Percentiles rank a stretch among this genome's conserved stretches.
phyloP scores from a whole-genome alignment of 2,888 invertebrate genomes.

The Ectemnius lituratus region DNA sequence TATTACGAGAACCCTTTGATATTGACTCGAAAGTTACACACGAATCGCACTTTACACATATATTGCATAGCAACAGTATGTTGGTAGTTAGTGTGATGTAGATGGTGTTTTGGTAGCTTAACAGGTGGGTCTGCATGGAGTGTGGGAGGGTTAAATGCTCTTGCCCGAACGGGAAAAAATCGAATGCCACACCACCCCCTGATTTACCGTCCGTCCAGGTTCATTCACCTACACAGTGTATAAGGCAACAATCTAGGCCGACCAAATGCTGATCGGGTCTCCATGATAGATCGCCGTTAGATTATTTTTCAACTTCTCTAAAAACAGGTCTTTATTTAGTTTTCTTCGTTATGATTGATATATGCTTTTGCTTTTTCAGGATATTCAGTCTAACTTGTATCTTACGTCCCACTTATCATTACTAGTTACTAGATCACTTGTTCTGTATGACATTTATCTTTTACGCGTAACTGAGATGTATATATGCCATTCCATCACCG shows the following conservation, averaged over 20 bases:
- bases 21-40: slow-evolving; percentile 7
- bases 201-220: slow-evolving; percentile 65
- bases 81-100: slow-evolving; percentile 74
- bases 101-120: slow-evolving; percentile 84
- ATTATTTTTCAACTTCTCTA: slow-evolving; percentile 57
- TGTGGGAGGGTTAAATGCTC: slow-evolving; percentile 85
- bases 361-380: slow-evolving; percentile 27
- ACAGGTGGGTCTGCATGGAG: slow-evolving; percentile 86
- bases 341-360: slow-evolving; percentile 61
- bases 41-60: slow-evolving; percentile 9
- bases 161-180: slow-evolving; percentile 78
- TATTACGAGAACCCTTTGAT: too few relatives aligned
- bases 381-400: too few relatives aligned
- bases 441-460: too few relatives aligned
- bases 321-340: slow-evolving; percentile 72
- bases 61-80: slow-evolving; percentile 11
- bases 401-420: too few relatives aligned
- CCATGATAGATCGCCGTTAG: slow-evolving; percentile 47
- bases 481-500: too few relatives aligned
- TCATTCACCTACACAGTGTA: slow-evolving; percentile 70
- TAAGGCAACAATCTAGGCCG: slow-evolving; percentile 72
- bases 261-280: slow-evolving; percentile 68
- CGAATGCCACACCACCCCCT: slow-evolving; percentile 61
- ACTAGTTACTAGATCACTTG: too few relatives aligned
- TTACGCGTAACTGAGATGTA: too few relatives aligned